Conservation (phyloP, 2,888 invertebrate species). For the Eupeodes latifasciatus region DNA sequence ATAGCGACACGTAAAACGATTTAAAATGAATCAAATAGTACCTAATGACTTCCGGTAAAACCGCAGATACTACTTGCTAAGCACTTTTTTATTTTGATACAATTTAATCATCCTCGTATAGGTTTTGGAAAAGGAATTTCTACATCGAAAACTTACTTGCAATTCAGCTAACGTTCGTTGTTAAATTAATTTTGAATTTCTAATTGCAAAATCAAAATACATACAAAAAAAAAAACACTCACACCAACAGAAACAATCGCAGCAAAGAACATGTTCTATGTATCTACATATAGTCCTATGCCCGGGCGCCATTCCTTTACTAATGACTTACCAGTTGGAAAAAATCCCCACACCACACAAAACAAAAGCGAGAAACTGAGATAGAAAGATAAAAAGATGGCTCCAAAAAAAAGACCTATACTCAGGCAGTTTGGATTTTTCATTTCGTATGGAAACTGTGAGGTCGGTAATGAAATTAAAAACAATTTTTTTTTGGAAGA, state of each 20-base stretch:
- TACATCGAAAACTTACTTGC: slow-evolving; percentile 45
- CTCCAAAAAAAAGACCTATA: background rate
- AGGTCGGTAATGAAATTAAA: slow-evolving; percentile 74
- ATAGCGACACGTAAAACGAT: slow-evolving; percentile 11
- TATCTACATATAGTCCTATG: background rate
- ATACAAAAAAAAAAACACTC: background rate
- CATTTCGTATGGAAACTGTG: slow-evolving; percentile 72
- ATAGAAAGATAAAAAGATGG: background rate
- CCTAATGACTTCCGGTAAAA: slow-evolving; percentile 39
- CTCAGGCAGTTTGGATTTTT: slow-evolving; percentile 32
- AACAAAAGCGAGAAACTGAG: background rate
- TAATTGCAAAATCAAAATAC: slow-evolving; percentile 54
- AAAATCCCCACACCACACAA: background rate
- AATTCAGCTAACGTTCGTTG: slow-evolving; percentile 60
- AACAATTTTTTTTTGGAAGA: slow-evolving; percentile 69
- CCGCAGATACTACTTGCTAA: slow-evolving; percentile 35
- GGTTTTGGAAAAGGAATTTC: background rate
- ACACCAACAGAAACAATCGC: slow-evolving; percentile 42
- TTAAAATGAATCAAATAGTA: slow-evolving; percentile 19
- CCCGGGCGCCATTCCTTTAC: slow-evolving; percentile 37
- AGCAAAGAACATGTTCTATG: slow-evolving; percentile 45
- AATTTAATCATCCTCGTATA: background rate
- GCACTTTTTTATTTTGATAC: slow-evolving; percentile 14
- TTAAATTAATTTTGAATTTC: slow-evolving; percentile 73
- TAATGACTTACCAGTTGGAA: slow-evolving; percentile 46